Percentiles rank a stretch among this genome's conserved stretches.
Evolutionary conservation across 2,888 invertebrate genomes (phyloP).

Genomic region (Lycocerus yunnanus): DNA sequence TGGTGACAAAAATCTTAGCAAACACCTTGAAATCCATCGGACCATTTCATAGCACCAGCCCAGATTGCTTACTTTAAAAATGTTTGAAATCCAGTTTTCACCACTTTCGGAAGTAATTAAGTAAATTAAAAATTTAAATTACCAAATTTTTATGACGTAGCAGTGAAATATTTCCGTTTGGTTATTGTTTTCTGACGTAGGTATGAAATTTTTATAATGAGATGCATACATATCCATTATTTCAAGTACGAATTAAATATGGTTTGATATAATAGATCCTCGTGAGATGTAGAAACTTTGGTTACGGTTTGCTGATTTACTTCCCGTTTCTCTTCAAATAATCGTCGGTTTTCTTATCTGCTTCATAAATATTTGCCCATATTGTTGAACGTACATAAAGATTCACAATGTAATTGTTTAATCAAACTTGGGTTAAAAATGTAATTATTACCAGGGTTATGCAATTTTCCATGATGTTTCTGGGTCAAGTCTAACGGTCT

Average conservation of each 20-base stretch:
- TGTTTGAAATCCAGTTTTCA: background rate
- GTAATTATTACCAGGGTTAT: background rate
- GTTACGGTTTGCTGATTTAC: constrained; percentile 17
- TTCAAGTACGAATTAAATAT: background rate
- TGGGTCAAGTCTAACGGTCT: background rate
- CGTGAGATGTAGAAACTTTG: constrained; percentile 21
- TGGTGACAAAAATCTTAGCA: background rate
- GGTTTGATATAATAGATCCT: constrained; percentile 3
- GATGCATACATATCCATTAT: background rate
- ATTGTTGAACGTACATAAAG: background rate
- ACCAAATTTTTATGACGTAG: background rate
- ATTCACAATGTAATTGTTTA: background rate
- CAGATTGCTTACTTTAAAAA: background rate
- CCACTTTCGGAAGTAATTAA: background rate
- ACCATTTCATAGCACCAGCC: background rate
- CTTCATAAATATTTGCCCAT: constrained; percentile 1
- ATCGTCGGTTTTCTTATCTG: background rate
- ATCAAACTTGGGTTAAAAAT: background rate
- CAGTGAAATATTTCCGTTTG: background rate
- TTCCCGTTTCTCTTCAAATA: constrained; percentile 13
- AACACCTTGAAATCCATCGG: background rate
- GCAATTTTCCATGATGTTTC: background rate
- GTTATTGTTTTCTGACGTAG: background rate
- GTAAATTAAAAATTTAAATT: background rate
- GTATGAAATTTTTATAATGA: background rate